Percentiles rank a stretch among this genome's conserved stretches.
phyloP scores from a whole-genome alignment of 2,888 invertebrate genomes.

The Beris morrisii region DNA sequence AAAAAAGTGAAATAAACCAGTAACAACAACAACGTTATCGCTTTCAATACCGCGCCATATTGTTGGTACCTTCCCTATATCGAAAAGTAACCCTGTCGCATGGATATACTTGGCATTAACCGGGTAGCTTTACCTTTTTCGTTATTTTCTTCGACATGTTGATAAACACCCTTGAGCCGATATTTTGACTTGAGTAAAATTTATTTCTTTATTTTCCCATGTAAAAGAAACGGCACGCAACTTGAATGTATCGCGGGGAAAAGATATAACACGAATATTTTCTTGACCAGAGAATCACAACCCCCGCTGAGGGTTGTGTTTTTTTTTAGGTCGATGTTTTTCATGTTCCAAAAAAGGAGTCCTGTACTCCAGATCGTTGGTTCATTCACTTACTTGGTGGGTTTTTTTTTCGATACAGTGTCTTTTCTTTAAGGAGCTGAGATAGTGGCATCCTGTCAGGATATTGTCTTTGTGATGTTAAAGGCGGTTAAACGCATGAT shows the following conservation, averaged over 20 bases:
- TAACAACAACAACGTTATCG: not conserved
- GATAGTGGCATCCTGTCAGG: conserved; percentile 6
- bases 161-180: conserved; percentile 37
- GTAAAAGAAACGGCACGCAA: conserved; percentile 25
- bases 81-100: no score
- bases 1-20: not conserved
- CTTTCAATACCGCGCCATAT: not conserved
- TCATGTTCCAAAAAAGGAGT: no score
- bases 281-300: conserved; percentile 28
- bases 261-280: conserved; percentile 11
- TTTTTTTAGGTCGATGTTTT: not conserved
- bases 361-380: no score
- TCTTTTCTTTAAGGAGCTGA: no score
- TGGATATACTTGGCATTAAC: no score
- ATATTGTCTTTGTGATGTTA: conserved; percentile 17
- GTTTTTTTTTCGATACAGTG: no score
- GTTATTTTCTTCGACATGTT: conserved; percentile 32
- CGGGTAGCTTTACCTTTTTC: conserved; percentile 10
- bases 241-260: conserved; percentile 21
- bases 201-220: conserved; percentile 39
- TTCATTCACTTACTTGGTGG: no score
- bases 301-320: conserved; percentile 30
- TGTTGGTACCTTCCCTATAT: not conserved
- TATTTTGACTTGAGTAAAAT: conserved; percentile 40
- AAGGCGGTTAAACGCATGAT: conserved; percentile 16